Evolutionary conservation across 1,140 invertebrate genomes (phyloP), one percentile per base, ranked within the genome.

Genomic region (Stegodyphus mimosarum): DNA sequence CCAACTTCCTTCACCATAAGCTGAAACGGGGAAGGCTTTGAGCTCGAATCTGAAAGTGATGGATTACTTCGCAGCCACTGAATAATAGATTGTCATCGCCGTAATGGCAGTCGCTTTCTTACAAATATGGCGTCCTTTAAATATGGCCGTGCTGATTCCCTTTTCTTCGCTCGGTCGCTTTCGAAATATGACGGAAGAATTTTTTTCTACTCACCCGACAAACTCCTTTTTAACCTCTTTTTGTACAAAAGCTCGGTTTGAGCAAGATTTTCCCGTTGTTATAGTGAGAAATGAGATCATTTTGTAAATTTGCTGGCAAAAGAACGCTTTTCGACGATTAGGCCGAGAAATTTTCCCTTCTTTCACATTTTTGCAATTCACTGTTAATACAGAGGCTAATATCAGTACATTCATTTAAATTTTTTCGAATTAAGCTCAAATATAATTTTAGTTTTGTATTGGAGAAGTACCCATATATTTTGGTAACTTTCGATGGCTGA

Each of bases 61-160:
- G 80, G 80, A 83, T 83, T 83, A 83, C 80, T 53, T 74, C 72
- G 33, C 80, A 15, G 80, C 80, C 71, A 74, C 72, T 83, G 80
- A 83, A 83, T 83, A 83, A 83, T 83, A 83, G 80, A 83, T 83
- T 83, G 80, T 83, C 80, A 83, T 83, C 80, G 74, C 55, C 17
- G 71, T 83, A 83, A 83, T 83, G 71, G 80, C 80, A 74, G 71
- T 33, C 49, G 64, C 64, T 80, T 15, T 69, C 49, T 13, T 18
- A 73, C 70, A 83, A 83, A 74, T 74, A 74, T 73, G 80, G 70
- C 67, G 78, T 18, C 69, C 55, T 77, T 77, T 77, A 77, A 77
- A 66, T 77, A 77, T 50, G 74, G 74, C 55, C 55, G 18, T 18
- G 33, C 33, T 33, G 33, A 33, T 33, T 33, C 33, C 52, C 55